Evolutionary conservation across 1,140 invertebrate species (phyloP), one percentile per base, ranked within the genome.

Genomic region (Pseudobourletiella spinata): DNA sequence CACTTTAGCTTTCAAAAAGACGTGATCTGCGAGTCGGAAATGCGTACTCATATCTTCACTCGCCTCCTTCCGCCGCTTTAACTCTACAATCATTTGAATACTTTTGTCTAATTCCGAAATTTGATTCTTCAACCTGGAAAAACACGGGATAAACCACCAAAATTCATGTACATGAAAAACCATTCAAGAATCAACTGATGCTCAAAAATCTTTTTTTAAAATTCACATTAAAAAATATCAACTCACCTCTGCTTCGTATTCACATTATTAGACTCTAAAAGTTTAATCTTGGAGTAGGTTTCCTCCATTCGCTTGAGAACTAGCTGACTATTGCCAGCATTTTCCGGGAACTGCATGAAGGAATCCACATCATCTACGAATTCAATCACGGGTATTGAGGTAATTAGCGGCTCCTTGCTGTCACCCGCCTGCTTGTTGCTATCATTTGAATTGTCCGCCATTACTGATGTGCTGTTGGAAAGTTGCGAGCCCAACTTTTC

Each of bases 271-370:
- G 84, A 86, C 77, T 97, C 95, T 88, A 98, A 95, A 73, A 94
- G 93, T 79, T 96, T 96, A 75, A 97, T 97, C 80, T 97, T 96
- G 61, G 84, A 85, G 77, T 94, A 89, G 74, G 88, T 86, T 72
- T 96, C 94, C 74, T 97, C 92, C 32, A 97, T 77, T 67, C 80
- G 82, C 71, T 85, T 85, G 42, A 97, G 76, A 15, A 93, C 92
- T 74, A 84, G 82, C 71, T 95, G 89, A 2, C 86, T 86, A 58
- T 84, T 84, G 35, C 83, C 82, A 70, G 83, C 82, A 72, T 91
- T 91, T 73, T 92, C 91, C 25, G 85, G 77, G 65, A 82, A 78
- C 65, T 82, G 82, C 89, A 98, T 94, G 74, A 88, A 98, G 50
- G 85, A 81, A 73, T 96, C 92, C 15, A 98, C 93, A 85, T 98